These are phyloP conservation scores for Chaenodraco wilsoni DNA, from an alignment of 2,797 vertebrate genomes.

Conservation along the genomic window DNA sequence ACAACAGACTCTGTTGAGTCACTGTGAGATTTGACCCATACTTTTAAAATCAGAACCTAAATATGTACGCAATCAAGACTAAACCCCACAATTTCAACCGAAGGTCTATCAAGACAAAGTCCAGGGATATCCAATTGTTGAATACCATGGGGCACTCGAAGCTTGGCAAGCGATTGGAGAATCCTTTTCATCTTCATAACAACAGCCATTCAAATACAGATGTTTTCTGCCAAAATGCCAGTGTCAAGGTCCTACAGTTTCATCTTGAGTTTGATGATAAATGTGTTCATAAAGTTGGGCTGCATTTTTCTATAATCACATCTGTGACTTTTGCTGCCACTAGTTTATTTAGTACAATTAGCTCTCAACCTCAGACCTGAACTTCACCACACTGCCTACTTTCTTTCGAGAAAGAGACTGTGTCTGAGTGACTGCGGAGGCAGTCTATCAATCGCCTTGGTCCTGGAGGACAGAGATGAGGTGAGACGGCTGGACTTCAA, in stretches of 20 bases:
- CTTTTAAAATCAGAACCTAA: slow-evolving; percentile 79
- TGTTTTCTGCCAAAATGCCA: slow-evolving; percentile 71
- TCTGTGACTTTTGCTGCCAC: slow-evolving; percentile 68
- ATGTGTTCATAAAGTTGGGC: slow-evolving; percentile 63
- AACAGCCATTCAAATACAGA: slow-evolving; percentile 72
- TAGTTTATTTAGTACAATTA: slow-evolving; percentile 72
- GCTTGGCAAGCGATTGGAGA: slow-evolving; percentile 63
- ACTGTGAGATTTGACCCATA: slow-evolving; percentile 80
- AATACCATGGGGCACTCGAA: slow-evolving; percentile 68
- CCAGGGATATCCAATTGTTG: slow-evolving; percentile 78
- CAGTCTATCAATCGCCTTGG: slow-evolving; percentile 77
- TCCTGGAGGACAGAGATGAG: slow-evolving; percentile 80
- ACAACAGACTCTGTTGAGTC: slow-evolving; percentile 78
- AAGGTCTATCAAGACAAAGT: slow-evolving; percentile 80
- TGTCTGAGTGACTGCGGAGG: slow-evolving; percentile 66
- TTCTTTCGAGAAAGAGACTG: slow-evolving; percentile 54
- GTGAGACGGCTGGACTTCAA: slow-evolving; percentile 84
- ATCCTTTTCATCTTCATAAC: slow-evolving; percentile 75
- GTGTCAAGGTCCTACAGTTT: slow-evolving; percentile 69
- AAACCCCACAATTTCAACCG: slow-evolving; percentile 77
- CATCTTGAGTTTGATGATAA: slow-evolving; percentile 64
- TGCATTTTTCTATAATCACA: slow-evolving; percentile 65
- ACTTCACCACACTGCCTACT: slow-evolving; percentile 61
- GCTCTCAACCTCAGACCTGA: slow-evolving; percentile 69
- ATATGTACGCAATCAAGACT: slow-evolving; percentile 82